Base-by-base conservation (phyloP, 2,888 invertebrate genomes). In the Dione vanillae region DNA sequence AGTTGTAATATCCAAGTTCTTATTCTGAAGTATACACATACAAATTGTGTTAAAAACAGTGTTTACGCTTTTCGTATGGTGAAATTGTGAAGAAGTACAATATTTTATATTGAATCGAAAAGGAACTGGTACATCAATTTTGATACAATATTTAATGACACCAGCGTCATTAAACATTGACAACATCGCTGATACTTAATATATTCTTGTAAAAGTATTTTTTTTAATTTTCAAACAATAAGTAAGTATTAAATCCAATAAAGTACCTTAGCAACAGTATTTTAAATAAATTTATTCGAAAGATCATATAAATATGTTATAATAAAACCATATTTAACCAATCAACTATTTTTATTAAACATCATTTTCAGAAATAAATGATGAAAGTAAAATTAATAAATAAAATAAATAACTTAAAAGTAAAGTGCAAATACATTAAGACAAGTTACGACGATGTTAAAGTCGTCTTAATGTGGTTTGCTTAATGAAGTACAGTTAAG, bases 401-500 rank as follows among this genome's bases (percentile, higher is more conserved):
- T 67, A 65, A 64, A 61, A 68, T 76, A 75, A 78, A 83, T 85
- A 82, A 84, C 82, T 82, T 80, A 80, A 80, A 78, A 81, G 70
- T 80, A 77, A 72, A 73, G 73, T 77, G 89, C 91, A 91, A 91
- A 82, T 82, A 91, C 91, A 90, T 71, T 85, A 89, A 90, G 92
- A 92, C 90, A 92, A 92, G 90, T 88, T 82, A 82, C 81, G 78
- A 74, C 75, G 58, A 45, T 68, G 70, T 77, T 76, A 78, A 80
- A 82, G 91, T 92, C 92, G 88, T 92, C 92, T 89, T 91, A 83
- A 82, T 85, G 86, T 91, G 45, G 80, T 79, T 88, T 90, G 92
- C 89, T 82, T 69, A 65, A 56, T n/a, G 0, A 41, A 45, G 9
- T 0, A 14, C 41, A 20, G 6, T 85, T 78, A 92, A 41, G 76